Percentiles rank a stretch among this genome's conserved stretches.
These are phyloP conservation scores for Chamaedrilus cognettii DNA, from an alignment of 2,888 invertebrate genomes.

Conservation along the genomic window DNA sequence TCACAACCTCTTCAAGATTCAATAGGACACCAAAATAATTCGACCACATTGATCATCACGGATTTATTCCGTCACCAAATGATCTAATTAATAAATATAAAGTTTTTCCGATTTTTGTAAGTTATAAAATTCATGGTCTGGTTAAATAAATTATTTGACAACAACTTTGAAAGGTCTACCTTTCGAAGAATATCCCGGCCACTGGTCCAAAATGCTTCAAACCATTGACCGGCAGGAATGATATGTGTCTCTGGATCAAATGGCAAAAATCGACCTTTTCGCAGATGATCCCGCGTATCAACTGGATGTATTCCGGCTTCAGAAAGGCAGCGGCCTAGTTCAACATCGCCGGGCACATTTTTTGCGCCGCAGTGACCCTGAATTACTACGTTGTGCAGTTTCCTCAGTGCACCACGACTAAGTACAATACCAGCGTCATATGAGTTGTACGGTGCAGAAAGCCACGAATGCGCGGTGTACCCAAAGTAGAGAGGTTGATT, in stretches of 20 bases:
- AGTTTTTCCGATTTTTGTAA: too few relatives aligned
- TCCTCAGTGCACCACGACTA: slow-evolving; percentile 23
- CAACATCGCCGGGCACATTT: slow-evolving; percentile 5
- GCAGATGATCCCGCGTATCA: slow-evolving; percentile 21
- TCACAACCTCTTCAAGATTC: too few relatives aligned
- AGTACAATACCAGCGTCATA: slow-evolving; percentile 25
- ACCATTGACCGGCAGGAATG: slow-evolving; percentile 13
- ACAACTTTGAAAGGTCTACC: slow-evolving; percentile 5
- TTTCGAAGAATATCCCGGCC: slow-evolving; percentile 19
- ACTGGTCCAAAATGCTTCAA: slow-evolving; percentile 17
- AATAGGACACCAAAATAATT: too few relatives aligned
- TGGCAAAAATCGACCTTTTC: slow-evolving; percentile 26
- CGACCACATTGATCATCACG: too few relatives aligned
- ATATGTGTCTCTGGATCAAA: slow-evolving; percentile 21
- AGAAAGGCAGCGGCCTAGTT: slow-evolving; percentile 19
- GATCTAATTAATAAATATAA: neutral
- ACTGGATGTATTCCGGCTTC: slow-evolving; percentile 15
- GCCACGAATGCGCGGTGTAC: slow-evolving; percentile 15
- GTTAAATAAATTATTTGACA: neutral
- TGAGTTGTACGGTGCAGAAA: slow-evolving; percentile 21
- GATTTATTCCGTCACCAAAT: too few relatives aligned
- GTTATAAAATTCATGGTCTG: neutral
- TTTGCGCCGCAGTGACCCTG: slow-evolving; percentile 20
- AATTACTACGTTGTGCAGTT: slow-evolving; percentile 12
- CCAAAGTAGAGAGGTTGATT: slow-evolving; percentile 22